These are phyloP conservation scores for Protula sp. DNA, from an alignment of 2,888 invertebrate genomes.

Conservation along the genomic window DNA sequence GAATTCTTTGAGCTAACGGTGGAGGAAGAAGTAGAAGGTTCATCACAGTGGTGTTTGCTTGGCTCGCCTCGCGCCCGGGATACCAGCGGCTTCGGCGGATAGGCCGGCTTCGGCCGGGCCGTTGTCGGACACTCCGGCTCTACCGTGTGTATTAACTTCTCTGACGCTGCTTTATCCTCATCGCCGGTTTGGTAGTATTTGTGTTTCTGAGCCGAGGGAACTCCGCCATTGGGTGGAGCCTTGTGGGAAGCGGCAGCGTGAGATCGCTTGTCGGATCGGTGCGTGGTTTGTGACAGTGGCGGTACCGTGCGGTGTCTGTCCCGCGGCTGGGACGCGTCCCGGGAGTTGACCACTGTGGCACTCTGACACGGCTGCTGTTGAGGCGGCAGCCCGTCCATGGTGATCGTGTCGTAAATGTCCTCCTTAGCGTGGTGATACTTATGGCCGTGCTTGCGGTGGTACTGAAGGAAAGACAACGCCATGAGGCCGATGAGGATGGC, in stretches of 20 bases:
- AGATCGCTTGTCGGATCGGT: no score
- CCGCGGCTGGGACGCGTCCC: background rate
- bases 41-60: background rate
- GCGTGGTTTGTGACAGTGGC: no score
- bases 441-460: constrained; percentile 25
- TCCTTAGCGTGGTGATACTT: constrained; percentile 20
- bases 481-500: constrained; percentile 19
- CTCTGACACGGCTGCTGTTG: background rate
- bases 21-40: background rate
- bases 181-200: no score
- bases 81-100: background rate
- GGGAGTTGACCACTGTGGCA: no score
- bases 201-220: no score
- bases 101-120: background rate
- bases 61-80: background rate
- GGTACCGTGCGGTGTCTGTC: background rate
- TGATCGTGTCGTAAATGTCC: constrained; percentile 2
- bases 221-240: background rate
- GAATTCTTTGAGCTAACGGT: background rate
- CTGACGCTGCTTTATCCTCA: no score
- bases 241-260: background rate
- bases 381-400: constrained; percentile 2
- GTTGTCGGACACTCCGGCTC: background rate
- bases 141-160: no score
- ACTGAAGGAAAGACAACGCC: constrained; percentile 22